Conservation (phyloP, 1,140 invertebrate genomes). For the Neodiprion fabricii region DNA sequence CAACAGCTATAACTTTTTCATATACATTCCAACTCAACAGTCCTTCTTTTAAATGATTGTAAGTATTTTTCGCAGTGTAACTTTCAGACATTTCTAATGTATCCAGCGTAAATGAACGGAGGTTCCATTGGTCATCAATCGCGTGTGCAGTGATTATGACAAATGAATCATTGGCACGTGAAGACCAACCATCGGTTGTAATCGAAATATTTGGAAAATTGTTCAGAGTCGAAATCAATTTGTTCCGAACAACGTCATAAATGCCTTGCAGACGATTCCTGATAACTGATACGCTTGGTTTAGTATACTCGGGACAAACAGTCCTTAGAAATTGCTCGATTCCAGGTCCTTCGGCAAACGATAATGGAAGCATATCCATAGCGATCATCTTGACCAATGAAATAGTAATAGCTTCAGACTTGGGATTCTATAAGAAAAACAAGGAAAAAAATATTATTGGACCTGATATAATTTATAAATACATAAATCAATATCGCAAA, state of each 20-base stretch:
- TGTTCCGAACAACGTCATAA: slow-evolving; percentile 6
- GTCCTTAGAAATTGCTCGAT: not conserved
- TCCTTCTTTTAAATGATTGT: not conserved
- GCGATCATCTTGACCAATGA: slow-evolving; percentile 1
- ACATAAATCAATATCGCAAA: not conserved
- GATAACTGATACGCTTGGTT: not conserved
- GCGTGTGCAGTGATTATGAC: slow-evolving; percentile 5
- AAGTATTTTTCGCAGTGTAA: slow-evolving; percentile 1
- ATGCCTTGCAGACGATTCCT: slow-evolving; percentile 5
- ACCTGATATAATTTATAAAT: not conserved
- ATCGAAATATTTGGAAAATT: not conserved
- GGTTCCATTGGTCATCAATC: slow-evolving; percentile 13
- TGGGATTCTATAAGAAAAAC: not conserved
- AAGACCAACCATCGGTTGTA: slow-evolving; percentile 13
- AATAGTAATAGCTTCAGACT: not conserved
- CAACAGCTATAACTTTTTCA: slow-evolving; percentile 21
- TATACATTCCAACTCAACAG: not conserved
- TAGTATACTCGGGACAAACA: slow-evolving; percentile 10
- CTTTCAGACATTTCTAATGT: slow-evolving; percentile 7
- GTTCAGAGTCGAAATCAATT: not conserved
- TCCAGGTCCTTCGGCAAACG: slow-evolving; percentile 8
- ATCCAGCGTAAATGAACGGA: slow-evolving; percentile 9
- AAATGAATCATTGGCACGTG: not conserved
- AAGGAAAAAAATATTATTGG: too few species aligned
- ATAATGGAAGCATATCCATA: slow-evolving; percentile 9